Evolutionary conservation across 2,888 invertebrate species (phyloP).

Genomic region (Caenorhabditis uteleia): DNA sequence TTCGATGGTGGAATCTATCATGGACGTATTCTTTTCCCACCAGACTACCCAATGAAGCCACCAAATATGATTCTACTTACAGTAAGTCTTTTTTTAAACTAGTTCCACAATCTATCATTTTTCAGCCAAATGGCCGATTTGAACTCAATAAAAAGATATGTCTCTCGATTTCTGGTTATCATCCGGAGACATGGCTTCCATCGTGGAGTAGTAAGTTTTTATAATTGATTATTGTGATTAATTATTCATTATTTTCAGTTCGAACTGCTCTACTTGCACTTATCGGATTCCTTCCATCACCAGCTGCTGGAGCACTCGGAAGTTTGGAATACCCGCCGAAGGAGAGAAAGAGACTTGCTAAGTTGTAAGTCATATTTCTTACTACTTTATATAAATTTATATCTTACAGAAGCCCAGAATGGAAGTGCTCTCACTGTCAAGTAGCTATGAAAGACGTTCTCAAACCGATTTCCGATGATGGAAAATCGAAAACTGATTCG

Average conservation of each 20-base stretch:
- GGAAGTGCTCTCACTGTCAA: slow-evolving; percentile 51
- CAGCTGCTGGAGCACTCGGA: slow-evolving; percentile 87
- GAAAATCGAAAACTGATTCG: slow-evolving; percentile 9
- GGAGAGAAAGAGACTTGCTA: slow-evolving; percentile 82
- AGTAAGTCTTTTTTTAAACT: slow-evolving; percentile 72
- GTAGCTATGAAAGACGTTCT: slow-evolving; percentile 46
- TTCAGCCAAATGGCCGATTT: slow-evolving; percentile 88
- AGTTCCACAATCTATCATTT: not conserved
- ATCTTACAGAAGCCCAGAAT: slow-evolving; percentile 41
- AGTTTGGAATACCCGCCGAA: slow-evolving; percentile 86
- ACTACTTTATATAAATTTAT: not conserved
- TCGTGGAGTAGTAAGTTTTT: slow-evolving; percentile 82
- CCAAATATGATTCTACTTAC: slow-evolving; percentile 91
- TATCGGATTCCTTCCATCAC: slow-evolving; percentile 92
- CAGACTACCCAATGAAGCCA: slow-evolving; percentile 96
- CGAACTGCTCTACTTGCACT: slow-evolving; percentile 88
- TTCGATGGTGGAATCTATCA: slow-evolving; percentile 88
- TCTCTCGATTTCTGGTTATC: slow-evolving; percentile 90
- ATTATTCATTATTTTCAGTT: slow-evolving; percentile 71
- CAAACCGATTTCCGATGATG: slow-evolving; percentile 38
- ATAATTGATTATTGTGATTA: not conserved
- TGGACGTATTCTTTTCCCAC: slow-evolving; percentile 86
- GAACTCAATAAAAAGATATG: slow-evolving; percentile 93
- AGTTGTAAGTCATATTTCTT: slow-evolving; percentile 74
- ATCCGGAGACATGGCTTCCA: slow-evolving; percentile 97